Percentiles rank a stretch among this genome's conserved stretches.
phyloP scores from a whole-genome alignment of 2,797 vertebrate genomes.

The Smutsia gigantea region DNA sequence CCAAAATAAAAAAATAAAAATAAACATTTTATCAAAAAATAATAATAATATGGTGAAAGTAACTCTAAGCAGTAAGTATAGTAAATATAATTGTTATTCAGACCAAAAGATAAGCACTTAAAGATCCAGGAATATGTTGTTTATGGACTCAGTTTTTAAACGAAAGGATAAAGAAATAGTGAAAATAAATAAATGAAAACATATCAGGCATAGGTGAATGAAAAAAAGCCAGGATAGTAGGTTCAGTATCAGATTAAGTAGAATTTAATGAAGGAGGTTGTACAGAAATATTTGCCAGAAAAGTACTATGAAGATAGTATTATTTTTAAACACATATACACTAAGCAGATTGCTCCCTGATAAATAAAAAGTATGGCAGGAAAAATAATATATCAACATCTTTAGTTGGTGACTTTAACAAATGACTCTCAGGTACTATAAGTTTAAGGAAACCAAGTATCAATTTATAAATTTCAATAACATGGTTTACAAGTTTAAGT shows the following conservation, averaged over 20 bases:
- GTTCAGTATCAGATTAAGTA: constrained; percentile 9
- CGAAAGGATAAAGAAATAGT: background rate
- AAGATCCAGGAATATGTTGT: background rate
- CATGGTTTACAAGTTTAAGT: background rate
- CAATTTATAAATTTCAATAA: background rate
- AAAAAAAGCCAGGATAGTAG: background rate
- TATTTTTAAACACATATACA: background rate
- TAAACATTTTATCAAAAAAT: background rate
- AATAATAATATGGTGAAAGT: background rate
- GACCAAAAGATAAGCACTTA: background rate
- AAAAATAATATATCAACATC: background rate
- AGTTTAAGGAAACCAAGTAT: constrained; percentile 16
- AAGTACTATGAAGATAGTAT: background rate
- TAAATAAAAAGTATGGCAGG: background rate
- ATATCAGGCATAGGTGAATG: background rate
- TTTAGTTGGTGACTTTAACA: background rate
- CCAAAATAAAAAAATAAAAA: no score
- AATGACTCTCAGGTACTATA: background rate
- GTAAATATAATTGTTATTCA: background rate
- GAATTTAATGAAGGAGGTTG: background rate
- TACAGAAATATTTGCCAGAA: background rate
- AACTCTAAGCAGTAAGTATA: background rate
- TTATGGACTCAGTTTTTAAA: background rate
- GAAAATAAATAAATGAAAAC: background rate
- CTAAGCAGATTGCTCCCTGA: background rate